These are phyloP conservation scores for Taxidea taxus DNA, from an alignment of 2,113 vertebrate genomes.

Conservation along the genomic window DNA sequence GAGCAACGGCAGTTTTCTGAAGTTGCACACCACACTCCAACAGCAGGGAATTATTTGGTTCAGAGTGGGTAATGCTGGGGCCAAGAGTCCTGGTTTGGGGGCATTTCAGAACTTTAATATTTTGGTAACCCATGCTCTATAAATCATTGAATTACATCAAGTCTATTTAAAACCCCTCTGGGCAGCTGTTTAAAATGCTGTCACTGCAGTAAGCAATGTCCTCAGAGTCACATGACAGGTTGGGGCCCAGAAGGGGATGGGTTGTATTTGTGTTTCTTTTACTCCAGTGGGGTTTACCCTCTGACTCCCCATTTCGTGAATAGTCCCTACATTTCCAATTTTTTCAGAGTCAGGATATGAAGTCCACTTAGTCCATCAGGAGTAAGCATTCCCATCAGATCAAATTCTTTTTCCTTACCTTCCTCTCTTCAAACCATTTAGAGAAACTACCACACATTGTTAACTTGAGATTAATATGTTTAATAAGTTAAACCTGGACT, in stretches of 20 bases:
- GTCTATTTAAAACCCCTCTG: constrained; percentile 69
- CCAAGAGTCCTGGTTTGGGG: constrained; percentile 15
- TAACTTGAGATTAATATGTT: constrained; percentile 67
- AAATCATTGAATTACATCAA: constrained; percentile 75
- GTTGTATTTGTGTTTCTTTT: constrained; percentile 71
- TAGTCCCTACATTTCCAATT: not conserved
- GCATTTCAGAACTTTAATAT: constrained; percentile 69
- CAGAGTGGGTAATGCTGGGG: not conserved
- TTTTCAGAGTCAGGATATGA: constrained; percentile 50
- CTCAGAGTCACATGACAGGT: constrained; percentile 61
- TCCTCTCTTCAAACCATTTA: constrained; percentile 24
- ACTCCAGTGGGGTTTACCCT: constrained; percentile 24
- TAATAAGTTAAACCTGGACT: constrained; percentile 66
- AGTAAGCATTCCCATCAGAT: constrained; percentile 34
- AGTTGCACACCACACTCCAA: not conserved
- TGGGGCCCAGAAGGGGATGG: not conserved
- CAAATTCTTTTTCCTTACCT: not conserved
- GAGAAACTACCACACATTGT: constrained; percentile 49
- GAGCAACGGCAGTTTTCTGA: not conserved
- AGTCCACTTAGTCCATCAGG: not conserved
- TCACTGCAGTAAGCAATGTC: constrained; percentile 55
- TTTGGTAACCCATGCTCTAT: constrained; percentile 71
- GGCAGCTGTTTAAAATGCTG: constrained; percentile 68
- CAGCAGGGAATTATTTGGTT: constrained; percentile 2
- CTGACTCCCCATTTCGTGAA: constrained; percentile 16